Conservation (phyloP, 2,113 vertebrate species). For the Notarius lentiginosus region DNA sequence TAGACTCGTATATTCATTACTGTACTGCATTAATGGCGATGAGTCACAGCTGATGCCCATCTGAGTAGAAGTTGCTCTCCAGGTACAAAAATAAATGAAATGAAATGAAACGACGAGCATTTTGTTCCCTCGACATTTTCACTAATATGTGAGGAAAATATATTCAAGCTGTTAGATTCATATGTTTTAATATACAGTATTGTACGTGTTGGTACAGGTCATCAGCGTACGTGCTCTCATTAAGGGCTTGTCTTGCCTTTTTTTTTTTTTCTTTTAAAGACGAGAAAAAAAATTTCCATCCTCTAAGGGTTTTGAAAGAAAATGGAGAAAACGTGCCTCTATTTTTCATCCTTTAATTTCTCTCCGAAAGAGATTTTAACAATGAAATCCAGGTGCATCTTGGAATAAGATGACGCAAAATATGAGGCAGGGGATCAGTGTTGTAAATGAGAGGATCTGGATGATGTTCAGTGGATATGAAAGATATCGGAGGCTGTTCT, state of each 20-base stretch:
- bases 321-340: not conserved
- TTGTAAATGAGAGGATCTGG: not conserved
- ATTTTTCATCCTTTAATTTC: not conserved
- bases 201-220: not conserved
- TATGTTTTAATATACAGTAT: not conserved
- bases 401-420: not conserved
- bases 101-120: not conserved
- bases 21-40: not conserved
- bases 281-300: not conserved
- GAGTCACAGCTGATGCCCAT: constrained; percentile 12
- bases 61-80: not conserved
- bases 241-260: not conserved
- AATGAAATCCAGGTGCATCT: not conserved
- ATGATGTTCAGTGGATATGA: not conserved
- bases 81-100: constrained; percentile 6
- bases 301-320: not conserved
- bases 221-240: not conserved
- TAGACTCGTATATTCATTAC: not conserved
- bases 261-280: not conserved
- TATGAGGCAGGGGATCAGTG: not conserved
- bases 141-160: not conserved
- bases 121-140: not conserved
- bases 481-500: not conserved
- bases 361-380: not conserved
- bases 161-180: not conserved